Evolutionary conservation across 2,113 vertebrate species (phyloP).

Genomic region (Taurulus bubalis): DNA sequence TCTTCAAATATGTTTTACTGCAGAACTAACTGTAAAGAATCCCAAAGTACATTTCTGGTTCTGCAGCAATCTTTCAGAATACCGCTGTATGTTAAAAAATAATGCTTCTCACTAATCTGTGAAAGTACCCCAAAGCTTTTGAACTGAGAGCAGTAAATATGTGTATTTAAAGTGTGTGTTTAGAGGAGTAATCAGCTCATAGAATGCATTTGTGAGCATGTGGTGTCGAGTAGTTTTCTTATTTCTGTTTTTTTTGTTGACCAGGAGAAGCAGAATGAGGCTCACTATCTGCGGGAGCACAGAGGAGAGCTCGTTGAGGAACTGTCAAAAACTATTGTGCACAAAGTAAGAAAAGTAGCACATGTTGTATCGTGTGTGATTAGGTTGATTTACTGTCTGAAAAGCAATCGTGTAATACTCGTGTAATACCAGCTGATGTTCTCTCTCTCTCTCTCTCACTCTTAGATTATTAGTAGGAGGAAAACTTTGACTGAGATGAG

Average conservation of each 20-base stretch:
- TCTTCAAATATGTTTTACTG: background rate
- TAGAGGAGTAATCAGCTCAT: conserved; percentile 41
- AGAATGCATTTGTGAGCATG: background rate
- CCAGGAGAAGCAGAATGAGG: conserved; percentile 93
- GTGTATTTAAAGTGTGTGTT: conserved; percentile 25
- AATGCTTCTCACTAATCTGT: conserved; percentile 25
- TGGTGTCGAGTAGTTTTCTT: conserved; percentile 4
- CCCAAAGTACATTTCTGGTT: background rate
- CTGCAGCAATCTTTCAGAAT: background rate
- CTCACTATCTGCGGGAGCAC: conserved; percentile 91
- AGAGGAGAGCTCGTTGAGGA: conserved; percentile 93
- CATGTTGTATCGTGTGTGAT: background rate
- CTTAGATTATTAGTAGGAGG: conserved; percentile 89
- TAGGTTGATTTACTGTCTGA: background rate
- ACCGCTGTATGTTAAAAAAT: background rate
- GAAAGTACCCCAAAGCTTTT: conserved; percentile 31
- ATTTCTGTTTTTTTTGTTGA: conserved; percentile 31
- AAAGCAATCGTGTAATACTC: background rate
- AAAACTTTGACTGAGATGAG: conserved; percentile 85
- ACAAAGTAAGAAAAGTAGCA: conserved; percentile 85
- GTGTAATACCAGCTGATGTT: background rate
- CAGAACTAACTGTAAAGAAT: background rate
- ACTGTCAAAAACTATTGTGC: conserved; percentile 91
- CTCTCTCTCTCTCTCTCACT: background rate
- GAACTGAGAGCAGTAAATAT: conserved; percentile 20